phyloP scores from a whole-genome alignment of 2,888 invertebrate species.

The Mythimna ferrago region DNA sequence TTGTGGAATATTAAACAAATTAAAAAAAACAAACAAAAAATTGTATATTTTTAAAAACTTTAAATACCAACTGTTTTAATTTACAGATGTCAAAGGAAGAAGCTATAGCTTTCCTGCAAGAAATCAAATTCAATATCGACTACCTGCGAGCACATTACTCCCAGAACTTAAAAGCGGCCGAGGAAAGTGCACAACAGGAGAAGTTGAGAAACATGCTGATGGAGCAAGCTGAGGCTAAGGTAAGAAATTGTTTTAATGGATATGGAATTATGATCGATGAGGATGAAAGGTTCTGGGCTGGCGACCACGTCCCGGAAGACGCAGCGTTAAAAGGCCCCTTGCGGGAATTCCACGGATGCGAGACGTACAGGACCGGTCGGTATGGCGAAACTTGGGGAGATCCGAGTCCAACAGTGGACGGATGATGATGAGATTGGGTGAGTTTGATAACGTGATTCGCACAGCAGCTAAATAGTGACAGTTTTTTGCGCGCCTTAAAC shows the following conservation, averaged over 20 bases:
- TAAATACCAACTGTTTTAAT: not conserved
- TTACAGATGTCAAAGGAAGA: slow-evolving; percentile 94
- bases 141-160: slow-evolving; percentile 92
- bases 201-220: slow-evolving; percentile 82
- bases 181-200: slow-evolving; percentile 85
- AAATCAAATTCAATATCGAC: slow-evolving; percentile 94
- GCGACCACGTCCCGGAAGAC: too few species aligned
- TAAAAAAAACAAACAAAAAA: too few species aligned
- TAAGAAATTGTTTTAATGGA: slow-evolving; percentile 55
- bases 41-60: not conserved
- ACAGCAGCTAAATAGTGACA: not conserved
- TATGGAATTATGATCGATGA: not conserved
- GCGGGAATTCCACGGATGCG: too few species aligned
- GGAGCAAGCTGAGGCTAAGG: slow-evolving; percentile 85
- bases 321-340: too few species aligned
- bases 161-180: slow-evolving; percentile 84
- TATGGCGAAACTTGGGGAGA: too few species aligned
- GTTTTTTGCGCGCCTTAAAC: too few species aligned
- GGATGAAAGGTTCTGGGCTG: too few species aligned
- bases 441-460: not conserved
- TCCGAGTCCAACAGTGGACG: too few species aligned
- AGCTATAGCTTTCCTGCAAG: slow-evolving; percentile 94
- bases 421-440: not conserved
- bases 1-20: too few species aligned
- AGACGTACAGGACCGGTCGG: too few species aligned